Percentiles rank a stretch among this genome's conserved stretches.
phyloP scores from a whole-genome alignment of 2,113 vertebrate species.

The Kobus ellipsiprymnus region DNA sequence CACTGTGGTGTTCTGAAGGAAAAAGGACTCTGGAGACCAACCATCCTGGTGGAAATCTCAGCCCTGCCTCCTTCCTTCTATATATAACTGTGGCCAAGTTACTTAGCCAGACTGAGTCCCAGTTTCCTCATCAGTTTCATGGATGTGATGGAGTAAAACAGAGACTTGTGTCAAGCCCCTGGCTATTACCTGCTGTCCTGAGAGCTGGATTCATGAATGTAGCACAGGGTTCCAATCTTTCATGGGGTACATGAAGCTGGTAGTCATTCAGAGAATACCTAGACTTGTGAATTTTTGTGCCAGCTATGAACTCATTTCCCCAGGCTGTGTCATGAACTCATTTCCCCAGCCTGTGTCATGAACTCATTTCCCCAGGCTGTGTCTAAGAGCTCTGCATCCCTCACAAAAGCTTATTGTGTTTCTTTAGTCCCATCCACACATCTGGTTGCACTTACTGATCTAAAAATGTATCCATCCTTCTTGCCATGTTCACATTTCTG shows the following conservation, averaged over 20 bases:
- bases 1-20: neutral
- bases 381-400: neutral
- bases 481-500: conserved; percentile 44
- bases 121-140: neutral
- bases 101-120: neutral
- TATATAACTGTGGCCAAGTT: neutral
- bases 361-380: conserved; percentile 16
- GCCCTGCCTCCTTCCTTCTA: neutral
- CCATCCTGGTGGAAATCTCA: neutral
- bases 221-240: neutral
- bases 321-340: neutral
- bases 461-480: conserved; percentile 55
- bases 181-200: neutral
- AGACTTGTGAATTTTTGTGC: neutral
- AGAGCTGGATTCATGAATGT: neutral
- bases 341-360: neutral
- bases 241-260: neutral
- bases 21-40: neutral
- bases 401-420: conserved; percentile 30
- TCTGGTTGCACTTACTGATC: conserved; percentile 58
- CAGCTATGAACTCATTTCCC: conserved; percentile 19
- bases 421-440: conserved; percentile 35
- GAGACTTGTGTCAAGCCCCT: neutral
- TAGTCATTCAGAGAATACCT: neutral
- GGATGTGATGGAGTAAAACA: neutral